Evolutionary conservation across 2,888 invertebrate species (phyloP), one percentile per base, ranked within the genome.

Genomic region (Lasioglossum pauxillum): DNA sequence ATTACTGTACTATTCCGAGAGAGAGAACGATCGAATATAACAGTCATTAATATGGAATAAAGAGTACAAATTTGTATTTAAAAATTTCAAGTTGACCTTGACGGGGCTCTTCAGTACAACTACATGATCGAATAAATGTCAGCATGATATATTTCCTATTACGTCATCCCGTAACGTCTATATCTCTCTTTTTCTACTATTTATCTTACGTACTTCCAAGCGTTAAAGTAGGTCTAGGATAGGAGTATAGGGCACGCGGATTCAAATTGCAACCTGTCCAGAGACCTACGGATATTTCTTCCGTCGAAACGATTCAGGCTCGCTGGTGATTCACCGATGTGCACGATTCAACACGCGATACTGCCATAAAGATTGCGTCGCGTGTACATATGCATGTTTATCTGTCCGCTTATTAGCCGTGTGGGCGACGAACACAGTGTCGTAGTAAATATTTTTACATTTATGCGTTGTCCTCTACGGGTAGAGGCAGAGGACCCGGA

Each of bases 261-360:
- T 38, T 27, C 14, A 69, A 77, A 38, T 69, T 49, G n/a, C 49
- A 46, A 46, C 31, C 10, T 64, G 75, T 19, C 23, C 67, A 10
- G 27, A 27, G 16, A 35, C 35, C 46, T 44, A 2, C 67, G 4
- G n/a, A 53, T 10, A 2, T 16, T 57, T 57, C 35, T 12, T 53
- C n/a, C 31, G 41, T 31, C 46, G 46, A 53, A 60, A 73, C 60
- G 27, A 64, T 64, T 64, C n/a, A 64, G 14, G 60, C 60, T 64
- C 27, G 60, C 60, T 16, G 31, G 27, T 27, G 27, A 64, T 27
- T 27, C 60, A 60, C 27, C 60, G 27, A 60, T 27, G 14, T 14
- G 60, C 60, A 7, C 73, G 16, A 31, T 27, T 27, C n/a, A 16
- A 31, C 85, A 86, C 85, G 86, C 86, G 60, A 86, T 69, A 14